Conservation (phyloP, 2,888 invertebrate genomes). For the Neuroscelio doddi region DNA sequence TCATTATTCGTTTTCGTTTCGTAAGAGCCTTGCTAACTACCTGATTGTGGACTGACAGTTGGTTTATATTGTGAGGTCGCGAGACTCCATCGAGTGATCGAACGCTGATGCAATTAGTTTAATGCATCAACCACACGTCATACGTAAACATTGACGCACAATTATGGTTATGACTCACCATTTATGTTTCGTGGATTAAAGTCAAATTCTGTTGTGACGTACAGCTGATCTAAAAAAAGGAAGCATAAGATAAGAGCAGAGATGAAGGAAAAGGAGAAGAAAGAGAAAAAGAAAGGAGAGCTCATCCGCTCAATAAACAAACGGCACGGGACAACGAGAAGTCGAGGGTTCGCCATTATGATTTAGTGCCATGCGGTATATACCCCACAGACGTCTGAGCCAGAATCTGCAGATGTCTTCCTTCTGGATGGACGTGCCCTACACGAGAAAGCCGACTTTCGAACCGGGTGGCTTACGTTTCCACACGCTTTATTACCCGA, state of each 20-base stretch:
- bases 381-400: conserved; percentile 1
- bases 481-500: conserved; percentile 9
- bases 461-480: conserved; percentile 12
- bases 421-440: conserved; percentile 7
- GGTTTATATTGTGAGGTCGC: conserved; percentile 1
- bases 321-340: conserved; percentile 16
- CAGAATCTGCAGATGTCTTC: conserved; percentile 17
- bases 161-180: too few species aligned
- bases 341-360: conserved; percentile 19
- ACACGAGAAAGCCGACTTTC: conserved; percentile 9
- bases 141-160: conserved; percentile 44
- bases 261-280: too few species aligned
- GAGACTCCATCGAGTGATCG: conserved; percentile 16
- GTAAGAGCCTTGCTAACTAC: not conserved
- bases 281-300: conserved; percentile 22
- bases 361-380: too few species aligned
- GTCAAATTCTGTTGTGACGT: conserved; percentile 3
- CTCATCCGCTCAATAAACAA: conserved; percentile 52
- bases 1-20: conserved; percentile 37
- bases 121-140: conserved; percentile 45
- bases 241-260: conserved; percentile 3
- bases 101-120: conserved; percentile 53
- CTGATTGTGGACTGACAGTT: conserved; percentile 22
- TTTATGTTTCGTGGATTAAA: not conserved
- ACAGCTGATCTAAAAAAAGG: conserved; percentile 13